Evolutionary conservation across 2,888 invertebrate species (phyloP), one percentile per base, ranked within the genome.

Genomic region (Dasysyrphus tricinctus): DNA sequence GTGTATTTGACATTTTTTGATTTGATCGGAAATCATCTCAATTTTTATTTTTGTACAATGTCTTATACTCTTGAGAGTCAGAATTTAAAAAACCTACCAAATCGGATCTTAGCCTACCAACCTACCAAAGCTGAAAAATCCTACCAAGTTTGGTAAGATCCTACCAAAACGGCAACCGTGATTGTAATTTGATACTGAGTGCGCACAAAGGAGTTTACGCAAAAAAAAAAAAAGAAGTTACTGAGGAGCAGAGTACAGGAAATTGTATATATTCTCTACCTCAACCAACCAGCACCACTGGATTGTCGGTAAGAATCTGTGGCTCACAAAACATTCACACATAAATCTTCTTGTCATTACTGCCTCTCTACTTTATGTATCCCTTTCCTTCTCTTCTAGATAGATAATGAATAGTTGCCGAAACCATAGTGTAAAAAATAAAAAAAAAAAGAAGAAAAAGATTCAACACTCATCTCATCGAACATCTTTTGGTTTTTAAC

Each of bases 401-500:
- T 78, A 86, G 82, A 86, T 86, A 86, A 86, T 86, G 82, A 86
- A 86, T 86, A 78, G 86, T 78, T 86, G 78, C 86, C 86, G 65
- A 82, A 78, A 79, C 29, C 74, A 32, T 57, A 49, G 59, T 72
- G 69, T 61, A 47, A 76, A 67, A 47, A 65, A 32, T 44, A 84
- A 75, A 59, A 42, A 39, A 77, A 76, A 85, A 72, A 34, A 47
- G 51, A 19, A 61, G 24, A 61, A 61, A 63, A 65, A 69, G 34
- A 51, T 69, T 69, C 67, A 69, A 69, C 67, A 69, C 65, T 76
- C 70, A 70, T 70, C 57, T 57, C 72, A 80, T 78, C 72, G 77
- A 74, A 81, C 72, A 84, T 84, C 72, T 70, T 70, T 59, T 57
- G 57, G 63, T 76, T 76, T 77, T 72, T 72, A 75, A 59, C 84